Conservation (phyloP, 1,140 invertebrate species). For the Saccostrea glomerata region DNA sequence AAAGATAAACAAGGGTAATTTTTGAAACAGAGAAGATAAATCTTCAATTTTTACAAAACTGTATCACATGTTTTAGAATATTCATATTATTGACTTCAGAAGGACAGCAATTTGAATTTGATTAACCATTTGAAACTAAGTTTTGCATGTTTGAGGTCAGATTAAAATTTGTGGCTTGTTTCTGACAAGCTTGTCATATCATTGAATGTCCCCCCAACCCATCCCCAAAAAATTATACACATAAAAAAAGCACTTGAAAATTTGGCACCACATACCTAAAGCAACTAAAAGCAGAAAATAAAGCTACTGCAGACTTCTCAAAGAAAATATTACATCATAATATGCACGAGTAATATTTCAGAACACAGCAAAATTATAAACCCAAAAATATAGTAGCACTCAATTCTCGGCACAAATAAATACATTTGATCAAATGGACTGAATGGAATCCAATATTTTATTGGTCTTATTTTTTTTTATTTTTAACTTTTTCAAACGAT, state of each 20-base stretch:
- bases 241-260: neutral
- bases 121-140: no score
- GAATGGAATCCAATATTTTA: neutral
- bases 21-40: no score
- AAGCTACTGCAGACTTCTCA: neutral
- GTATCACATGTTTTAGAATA: no score
- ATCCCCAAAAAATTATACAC: neutral
- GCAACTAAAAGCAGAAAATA: neutral
- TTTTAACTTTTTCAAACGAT: neutral
- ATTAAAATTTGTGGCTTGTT: no score
- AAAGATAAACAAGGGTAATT: no score
- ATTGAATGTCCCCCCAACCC: neutral
- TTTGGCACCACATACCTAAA: constrained; percentile 6
- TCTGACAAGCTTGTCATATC: no score
- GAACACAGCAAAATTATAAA: neutral
- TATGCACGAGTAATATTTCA: neutral
- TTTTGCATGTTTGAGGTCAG: no score
- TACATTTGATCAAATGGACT: neutral
- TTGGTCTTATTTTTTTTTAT: neutral
- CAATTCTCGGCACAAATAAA: neutral
- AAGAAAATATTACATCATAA: neutral
- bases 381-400: neutral
- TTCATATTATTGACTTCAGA: no score
- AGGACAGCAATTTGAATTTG: no score
- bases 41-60: no score